Base-by-base conservation (phyloP, 2,888 invertebrate genomes). In the Pyrochroa serraticornis region DNA sequence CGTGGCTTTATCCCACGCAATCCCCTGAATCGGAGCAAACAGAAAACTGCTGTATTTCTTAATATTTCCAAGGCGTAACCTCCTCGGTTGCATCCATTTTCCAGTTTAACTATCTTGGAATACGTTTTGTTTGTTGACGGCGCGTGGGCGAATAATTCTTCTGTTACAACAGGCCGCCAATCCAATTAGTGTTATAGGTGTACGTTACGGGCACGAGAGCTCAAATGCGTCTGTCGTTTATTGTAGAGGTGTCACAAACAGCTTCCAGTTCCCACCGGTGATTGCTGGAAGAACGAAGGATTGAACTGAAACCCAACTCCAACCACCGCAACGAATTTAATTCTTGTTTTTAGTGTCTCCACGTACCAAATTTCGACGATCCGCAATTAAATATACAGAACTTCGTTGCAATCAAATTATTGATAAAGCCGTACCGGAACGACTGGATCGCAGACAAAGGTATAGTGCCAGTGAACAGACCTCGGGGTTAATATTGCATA, bases 171-270 rank as follows among this genome's bases (percentile, higher is more conserved):
- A 63, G 64, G 63, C 63, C 64, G 65, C 64, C 68, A 64, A 67
- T 69, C 69, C 68, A 69, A 69, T 69, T 69, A 69, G 67, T 56
- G 68, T 68, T 69, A 66, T 69, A 69, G 69, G 69, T 69, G 66
- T 64, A 65, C 63, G 69, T 67, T 67, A 64, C 65, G 63, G 59
- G 62, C 66, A 58, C 58, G 63, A 54, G 60, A 65, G 62, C 66
- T 65, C 57, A 65, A 69, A 69, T 64, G 67, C 62, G 65, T 60
- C 67, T 68, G 68, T 65, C 65, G 66, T 69, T 67, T 69, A 66
- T 67, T 65, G 64, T 66, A 49, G 60, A 60, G 62, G 63, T 67
- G 67, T 67, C 67, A 69, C 66, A 60, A 47, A 57, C 67, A 69
- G 64, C 58, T 61, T 66, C 62, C 52, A 54, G 58, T 69, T 69